Conservation (phyloP, 2,113 vertebrate species). For the Cercocebus atys region DNA sequence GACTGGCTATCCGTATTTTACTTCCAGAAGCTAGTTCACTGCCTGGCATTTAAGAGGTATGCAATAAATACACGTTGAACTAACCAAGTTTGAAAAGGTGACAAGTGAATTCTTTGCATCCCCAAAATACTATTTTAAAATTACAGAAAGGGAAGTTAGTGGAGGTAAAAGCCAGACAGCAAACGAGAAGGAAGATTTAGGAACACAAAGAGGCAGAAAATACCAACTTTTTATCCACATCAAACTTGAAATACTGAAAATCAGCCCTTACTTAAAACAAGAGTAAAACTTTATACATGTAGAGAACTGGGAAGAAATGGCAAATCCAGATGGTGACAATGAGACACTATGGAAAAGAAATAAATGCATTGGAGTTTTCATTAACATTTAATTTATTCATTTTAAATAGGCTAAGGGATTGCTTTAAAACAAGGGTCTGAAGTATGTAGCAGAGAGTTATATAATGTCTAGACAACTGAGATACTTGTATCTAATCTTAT, state of each 20-base stretch:
- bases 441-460: conserved; percentile 44
- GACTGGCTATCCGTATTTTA: not conserved
- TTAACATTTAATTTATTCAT: conserved; percentile 36
- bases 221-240: not conserved
- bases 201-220: not conserved
- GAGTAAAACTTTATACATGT: not conserved
- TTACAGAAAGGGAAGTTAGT: not conserved
- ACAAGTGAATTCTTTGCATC: not conserved
- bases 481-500: conserved; percentile 66
- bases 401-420: conserved; percentile 13
- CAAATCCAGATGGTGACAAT: not conserved
- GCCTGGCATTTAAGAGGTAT: not conserved
- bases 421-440: conserved; percentile 68
- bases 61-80: not conserved
- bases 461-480: conserved; percentile 64
- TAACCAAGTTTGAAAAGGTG: not conserved
- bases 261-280: conserved; percentile 20
- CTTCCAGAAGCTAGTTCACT: not conserved
- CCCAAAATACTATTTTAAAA: conserved; percentile 35
- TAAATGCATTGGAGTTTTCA: not conserved
- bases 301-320: not conserved
- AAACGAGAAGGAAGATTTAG: not conserved
- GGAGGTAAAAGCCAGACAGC: not conserved
- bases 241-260: not conserved
- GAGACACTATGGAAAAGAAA: not conserved